phyloP scores from a whole-genome alignment of 64 coral and sea anemone species.

The Catalaphyllia jardinei region DNA sequence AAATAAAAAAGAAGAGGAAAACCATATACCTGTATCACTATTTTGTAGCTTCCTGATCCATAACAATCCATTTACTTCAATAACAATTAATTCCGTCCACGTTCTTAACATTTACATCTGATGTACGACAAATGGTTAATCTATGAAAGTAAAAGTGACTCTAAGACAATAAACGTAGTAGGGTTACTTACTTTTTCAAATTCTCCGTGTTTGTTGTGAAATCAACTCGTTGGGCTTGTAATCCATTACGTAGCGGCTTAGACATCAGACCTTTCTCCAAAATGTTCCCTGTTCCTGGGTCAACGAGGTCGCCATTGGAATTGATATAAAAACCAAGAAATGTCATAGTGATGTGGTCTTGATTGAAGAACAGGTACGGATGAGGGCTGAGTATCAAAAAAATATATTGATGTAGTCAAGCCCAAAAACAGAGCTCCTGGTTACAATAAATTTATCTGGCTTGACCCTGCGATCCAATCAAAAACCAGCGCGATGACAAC shows the following conservation, averaged over 20 bases:
- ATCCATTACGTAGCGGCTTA: slow-evolving; percentile 13
- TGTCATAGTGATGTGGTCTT: slow-evolving; percentile 81
- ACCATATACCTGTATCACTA: too few relatives aligned
- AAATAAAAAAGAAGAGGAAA: neutral
- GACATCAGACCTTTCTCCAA: slow-evolving; percentile 66
- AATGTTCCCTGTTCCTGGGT: slow-evolving; percentile 31
- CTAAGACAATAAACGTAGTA: too few relatives aligned
- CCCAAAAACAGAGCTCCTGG: too few relatives aligned
- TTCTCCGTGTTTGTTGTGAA: slow-evolving; percentile 32
- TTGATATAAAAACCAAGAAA: slow-evolving; percentile 86
- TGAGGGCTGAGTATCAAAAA: slow-evolving; percentile 54
- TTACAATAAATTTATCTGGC: too few relatives aligned
- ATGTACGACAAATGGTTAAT: too few relatives aligned
- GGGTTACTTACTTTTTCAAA: slow-evolving; percentile 59
- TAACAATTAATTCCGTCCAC: too few relatives aligned
- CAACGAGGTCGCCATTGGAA: slow-evolving; percentile 59
- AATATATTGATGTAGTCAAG: neutral
- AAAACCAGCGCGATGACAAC: too few relatives aligned
- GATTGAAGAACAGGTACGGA: slow-evolving; percentile 92
- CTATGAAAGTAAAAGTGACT: neutral
- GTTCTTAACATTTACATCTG: too few relatives aligned
- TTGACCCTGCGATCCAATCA: too few relatives aligned
- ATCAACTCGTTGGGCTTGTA: slow-evolving; percentile 49
- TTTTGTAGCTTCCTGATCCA: too few relatives aligned
- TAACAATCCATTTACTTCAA: too few relatives aligned